Conservation (phyloP, 2,797 vertebrate species). For the Etheostoma perlongum region DNA sequence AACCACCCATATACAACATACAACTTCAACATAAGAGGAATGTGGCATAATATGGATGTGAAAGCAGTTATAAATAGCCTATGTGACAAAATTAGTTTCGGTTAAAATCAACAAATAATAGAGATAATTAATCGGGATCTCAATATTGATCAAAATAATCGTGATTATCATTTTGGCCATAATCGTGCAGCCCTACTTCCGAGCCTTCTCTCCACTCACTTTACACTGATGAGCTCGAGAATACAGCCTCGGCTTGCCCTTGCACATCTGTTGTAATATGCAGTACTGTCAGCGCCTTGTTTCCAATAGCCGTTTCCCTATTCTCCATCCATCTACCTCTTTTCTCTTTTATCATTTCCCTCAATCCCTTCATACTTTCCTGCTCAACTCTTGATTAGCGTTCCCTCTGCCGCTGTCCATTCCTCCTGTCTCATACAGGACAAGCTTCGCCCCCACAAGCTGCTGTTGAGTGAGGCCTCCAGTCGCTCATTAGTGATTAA, state of each 20-base stretch:
- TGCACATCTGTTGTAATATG: slow-evolving; percentile 24
- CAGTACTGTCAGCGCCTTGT: slow-evolving; percentile 23
- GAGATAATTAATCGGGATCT: too few species aligned
- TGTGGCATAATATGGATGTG: too few species aligned
- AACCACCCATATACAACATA: too few species aligned
- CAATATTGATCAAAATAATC: too few species aligned
- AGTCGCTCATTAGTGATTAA: slow-evolving; percentile 55
- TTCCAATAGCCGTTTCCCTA: slow-evolving; percentile 8
- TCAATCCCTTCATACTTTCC: not conserved
- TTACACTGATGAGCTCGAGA: slow-evolving; percentile 5
- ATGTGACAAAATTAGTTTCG: too few species aligned
- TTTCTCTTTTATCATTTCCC: not conserved
- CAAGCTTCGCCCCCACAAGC: slow-evolving; percentile 4
- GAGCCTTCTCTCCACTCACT: slow-evolving; percentile 6
- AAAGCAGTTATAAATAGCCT: too few species aligned
- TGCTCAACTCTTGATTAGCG: not conserved
- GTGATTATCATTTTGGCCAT: too few species aligned
- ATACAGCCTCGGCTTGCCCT: slow-evolving; percentile 43
- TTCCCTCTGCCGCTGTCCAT: slow-evolving; percentile 1
- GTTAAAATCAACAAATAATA: too few species aligned
- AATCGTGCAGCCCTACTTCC: too few species aligned
- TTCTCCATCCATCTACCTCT: slow-evolving; percentile 13
- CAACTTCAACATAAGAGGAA: too few species aligned
- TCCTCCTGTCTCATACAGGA: not conserved
- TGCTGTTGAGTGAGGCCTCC: slow-evolving; percentile 9